Conservation (phyloP, 2,797 vertebrate genomes). For the Trachurus trachurus region DNA sequence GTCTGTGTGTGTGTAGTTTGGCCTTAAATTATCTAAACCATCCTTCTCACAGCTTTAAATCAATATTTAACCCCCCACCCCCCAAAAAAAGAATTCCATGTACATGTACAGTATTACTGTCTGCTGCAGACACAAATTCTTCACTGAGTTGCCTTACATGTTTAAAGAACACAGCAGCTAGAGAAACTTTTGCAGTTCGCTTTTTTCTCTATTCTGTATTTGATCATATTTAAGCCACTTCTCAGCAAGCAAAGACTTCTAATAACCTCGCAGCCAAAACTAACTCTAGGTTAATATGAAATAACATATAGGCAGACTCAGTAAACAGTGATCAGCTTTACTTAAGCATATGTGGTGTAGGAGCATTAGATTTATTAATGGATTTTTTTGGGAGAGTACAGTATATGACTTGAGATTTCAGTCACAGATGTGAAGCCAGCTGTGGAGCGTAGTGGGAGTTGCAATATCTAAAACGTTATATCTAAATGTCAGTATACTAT, state of each 20-base stretch:
- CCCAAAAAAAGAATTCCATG: slow-evolving; percentile 17
- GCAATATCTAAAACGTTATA: too few relatives aligned
- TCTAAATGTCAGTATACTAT: too few relatives aligned
- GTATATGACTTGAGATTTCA: background rate
- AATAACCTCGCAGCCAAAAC: slow-evolving; percentile 10
- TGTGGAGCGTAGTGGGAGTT: background rate
- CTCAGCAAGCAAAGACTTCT: slow-evolving; percentile 3
- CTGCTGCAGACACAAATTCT: slow-evolving; percentile 31
- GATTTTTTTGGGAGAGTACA: background rate
- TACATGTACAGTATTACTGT: slow-evolving; percentile 22
- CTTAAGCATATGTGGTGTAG: background rate
- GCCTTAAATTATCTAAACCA: slow-evolving; percentile 27
- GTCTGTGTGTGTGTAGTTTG: background rate
- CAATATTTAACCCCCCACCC: slow-evolving; percentile 27
- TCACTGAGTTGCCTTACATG: slow-evolving; percentile 3
- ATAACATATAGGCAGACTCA: background rate
- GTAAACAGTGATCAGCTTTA: slow-evolving; percentile 1
- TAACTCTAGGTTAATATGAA: background rate
- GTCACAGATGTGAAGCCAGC: background rate
- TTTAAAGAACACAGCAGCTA: slow-evolving; percentile 16
- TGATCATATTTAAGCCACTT: slow-evolving; percentile 7
- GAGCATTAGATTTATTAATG: background rate
- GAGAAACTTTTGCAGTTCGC: slow-evolving; percentile 13
- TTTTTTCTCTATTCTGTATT: slow-evolving; percentile 19
- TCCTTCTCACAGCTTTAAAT: slow-evolving; percentile 24